Evolutionary conservation across 2,888 invertebrate species (phyloP), one percentile per base, ranked within the genome.

Genomic region (Lapara coniferarum): DNA sequence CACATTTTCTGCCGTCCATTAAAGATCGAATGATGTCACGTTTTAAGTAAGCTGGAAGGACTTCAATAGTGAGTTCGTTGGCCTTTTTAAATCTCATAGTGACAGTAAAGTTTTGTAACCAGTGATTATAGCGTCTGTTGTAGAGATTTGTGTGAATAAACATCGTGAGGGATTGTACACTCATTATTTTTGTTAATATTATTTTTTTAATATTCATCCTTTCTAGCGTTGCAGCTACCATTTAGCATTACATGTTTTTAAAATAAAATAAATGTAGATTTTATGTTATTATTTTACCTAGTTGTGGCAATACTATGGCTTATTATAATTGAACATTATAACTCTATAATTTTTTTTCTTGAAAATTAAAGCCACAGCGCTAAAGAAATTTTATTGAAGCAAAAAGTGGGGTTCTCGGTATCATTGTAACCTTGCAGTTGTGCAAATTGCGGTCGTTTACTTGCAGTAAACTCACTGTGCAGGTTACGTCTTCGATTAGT

Each of bases 1-100:
- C 19, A 49, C 13, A 63, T 49, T 63, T 63, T 63, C 63, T 59
- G 63, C 49, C 19, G 49, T 63, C 63, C 63, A 63, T 49, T 63
- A 63, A 49, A 63, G 49, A 63, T 49, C 16, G 63, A 49, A 49
- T 63, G 63, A 63, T 63, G 63, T 63, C 63, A 63, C 13, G 63
- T 12, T 63, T 49, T 6, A n/a, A 19, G 10, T 55, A 55, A 19
- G 49, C 63, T 19, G 49, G 46, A 63, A 49, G 12, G 25, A 63
- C 46, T 46, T 19, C 13, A 46, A 46, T 19, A 49, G 49, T 49
- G 19, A 49, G 63, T 63, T 63, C 46, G 16, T 63, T 63, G 49
- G 49, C 49, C 19, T 63, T 46, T 63, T 63, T 13, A 13, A 19
- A 19, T 12, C 59, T 12, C n/a, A 16, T 10, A 12, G n/a, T 16